Conservation (phyloP, 1,140 invertebrate species). For the Aricia agestis region DNA sequence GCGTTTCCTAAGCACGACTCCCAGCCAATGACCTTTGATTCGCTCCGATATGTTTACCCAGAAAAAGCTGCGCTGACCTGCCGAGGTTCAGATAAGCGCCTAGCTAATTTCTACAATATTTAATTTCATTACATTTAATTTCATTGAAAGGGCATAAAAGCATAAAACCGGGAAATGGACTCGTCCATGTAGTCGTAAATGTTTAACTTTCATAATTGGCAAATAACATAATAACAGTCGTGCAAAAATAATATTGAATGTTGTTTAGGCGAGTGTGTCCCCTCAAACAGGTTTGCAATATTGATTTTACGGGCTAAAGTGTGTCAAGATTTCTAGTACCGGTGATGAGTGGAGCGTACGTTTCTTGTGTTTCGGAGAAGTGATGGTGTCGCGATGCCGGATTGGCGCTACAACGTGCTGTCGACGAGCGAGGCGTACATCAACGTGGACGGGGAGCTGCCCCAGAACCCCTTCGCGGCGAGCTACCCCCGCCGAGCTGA, state of each 20-base stretch:
- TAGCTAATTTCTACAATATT: neutral
- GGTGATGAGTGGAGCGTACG: constrained; percentile 35
- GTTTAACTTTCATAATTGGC: neutral
- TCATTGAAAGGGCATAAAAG: no score
- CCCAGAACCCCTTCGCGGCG: constrained; percentile 55
- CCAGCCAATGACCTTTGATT: constrained; percentile 62
- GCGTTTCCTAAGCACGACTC: constrained; percentile 68
- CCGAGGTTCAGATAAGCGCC: neutral
- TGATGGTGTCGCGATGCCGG: constrained; percentile 70
- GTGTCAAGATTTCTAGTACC: constrained; percentile 41
- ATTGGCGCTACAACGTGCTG: constrained; percentile 75
- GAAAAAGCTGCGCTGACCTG: constrained; percentile 15
- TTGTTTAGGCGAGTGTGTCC: constrained; percentile 18
- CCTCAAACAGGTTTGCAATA: constrained; percentile 31
- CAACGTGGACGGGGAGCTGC: constrained; percentile 47
- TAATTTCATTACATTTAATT: neutral
- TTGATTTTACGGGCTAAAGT: constrained; percentile 38
- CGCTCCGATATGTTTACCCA: constrained; percentile 36
- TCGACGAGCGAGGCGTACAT: constrained; percentile 73
- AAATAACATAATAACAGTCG: constrained; percentile 1
- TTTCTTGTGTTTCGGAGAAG: constrained; percentile 40
- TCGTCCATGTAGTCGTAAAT: neutral
- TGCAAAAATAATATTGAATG: constrained; percentile 14
- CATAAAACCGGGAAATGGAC: no score
- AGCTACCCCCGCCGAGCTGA: constrained; percentile 66